Conservation (phyloP, 2,113 vertebrate species). For the Numenius arquata region DNA sequence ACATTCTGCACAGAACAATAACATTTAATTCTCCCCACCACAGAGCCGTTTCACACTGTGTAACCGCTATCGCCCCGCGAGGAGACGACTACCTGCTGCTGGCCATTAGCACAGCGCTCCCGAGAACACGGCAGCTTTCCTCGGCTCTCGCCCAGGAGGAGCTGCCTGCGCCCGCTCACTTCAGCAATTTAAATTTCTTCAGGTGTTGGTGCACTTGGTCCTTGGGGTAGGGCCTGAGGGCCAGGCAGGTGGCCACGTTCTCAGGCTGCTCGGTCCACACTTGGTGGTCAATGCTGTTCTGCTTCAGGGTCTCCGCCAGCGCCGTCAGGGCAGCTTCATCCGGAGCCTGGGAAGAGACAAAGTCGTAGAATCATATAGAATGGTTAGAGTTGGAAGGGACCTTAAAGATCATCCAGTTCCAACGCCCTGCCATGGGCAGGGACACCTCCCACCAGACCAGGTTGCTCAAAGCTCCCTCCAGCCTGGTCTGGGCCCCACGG, state of each 20-base stretch:
- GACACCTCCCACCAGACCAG: no score
- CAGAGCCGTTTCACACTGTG: rapidly evolving
- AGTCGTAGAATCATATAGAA: no score
- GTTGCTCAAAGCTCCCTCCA: no score
- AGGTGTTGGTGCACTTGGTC: slow-evolving; percentile 83
- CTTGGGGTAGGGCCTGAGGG: slow-evolving; percentile 86
- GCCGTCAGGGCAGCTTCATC: slow-evolving; percentile 77
- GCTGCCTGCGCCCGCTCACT: slow-evolving; percentile 50
- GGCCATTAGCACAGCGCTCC: no score
- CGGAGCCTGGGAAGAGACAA: slow-evolving; percentile 71
- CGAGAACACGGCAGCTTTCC: neutral
- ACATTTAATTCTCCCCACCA: neutral
- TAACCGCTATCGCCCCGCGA: rapidly evolving
- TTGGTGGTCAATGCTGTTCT: slow-evolving; percentile 79
- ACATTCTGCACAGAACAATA: no score
- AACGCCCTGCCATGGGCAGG: no score
- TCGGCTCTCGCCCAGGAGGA: neutral
- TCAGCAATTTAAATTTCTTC: slow-evolving; percentile 87
- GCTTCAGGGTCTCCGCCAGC: slow-evolving; percentile 74
- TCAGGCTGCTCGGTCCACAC: slow-evolving; percentile 92
- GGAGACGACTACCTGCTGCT: neutral
- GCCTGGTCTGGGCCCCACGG: no score
- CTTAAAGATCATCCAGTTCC: no score
- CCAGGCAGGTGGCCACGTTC: slow-evolving; percentile 86
- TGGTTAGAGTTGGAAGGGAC: no score